Conservation (phyloP, 2,797 vertebrate species). For the Melanogrammus aeglefinus region DNA sequence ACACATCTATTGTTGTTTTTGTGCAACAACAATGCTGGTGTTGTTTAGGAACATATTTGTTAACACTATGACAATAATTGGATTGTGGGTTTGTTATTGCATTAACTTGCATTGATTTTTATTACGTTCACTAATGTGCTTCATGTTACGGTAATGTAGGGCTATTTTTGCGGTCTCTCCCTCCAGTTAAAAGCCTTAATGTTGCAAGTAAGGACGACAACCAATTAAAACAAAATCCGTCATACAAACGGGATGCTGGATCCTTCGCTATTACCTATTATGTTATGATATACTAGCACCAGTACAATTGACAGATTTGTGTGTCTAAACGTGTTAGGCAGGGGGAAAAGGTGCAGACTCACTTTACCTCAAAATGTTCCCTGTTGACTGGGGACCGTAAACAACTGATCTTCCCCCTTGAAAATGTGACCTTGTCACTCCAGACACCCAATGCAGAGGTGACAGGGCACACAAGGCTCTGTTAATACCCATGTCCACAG, state of each 20-base stretch:
- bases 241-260: slow-evolving; percentile 73
- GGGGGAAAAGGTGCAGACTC: background rate
- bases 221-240: slow-evolving; percentile 76
- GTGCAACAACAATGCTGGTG: slow-evolving; percentile 1
- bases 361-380: background rate
- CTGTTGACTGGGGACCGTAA: slow-evolving; percentile 15
- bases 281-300: slow-evolving; percentile 60
- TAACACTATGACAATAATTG: slow-evolving; percentile 46
- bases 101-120: slow-evolving; percentile 51
- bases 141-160: slow-evolving; percentile 40
- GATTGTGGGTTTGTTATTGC: slow-evolving; percentile 54
- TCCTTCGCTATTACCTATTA: slow-evolving; percentile 69
- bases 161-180: slow-evolving; percentile 58
- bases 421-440: slow-evolving; percentile 33
- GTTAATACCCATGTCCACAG: slow-evolving; percentile 33
- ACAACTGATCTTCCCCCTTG: slow-evolving; percentile 26
- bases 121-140: slow-evolving; percentile 48
- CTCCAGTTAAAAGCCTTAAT: slow-evolving; percentile 65
- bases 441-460: slow-evolving; percentile 51
- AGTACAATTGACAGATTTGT: slow-evolving; percentile 52
- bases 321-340: slow-evolving; percentile 17
- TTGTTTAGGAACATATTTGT: slow-evolving; percentile 17
- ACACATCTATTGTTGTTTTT: slow-evolving; percentile 23
- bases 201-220: slow-evolving; percentile 72
- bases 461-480: slow-evolving; percentile 40